Evolutionary conservation across 2,888 invertebrate genomes (phyloP).

Genomic region (Dorcus parallelipipedus): DNA sequence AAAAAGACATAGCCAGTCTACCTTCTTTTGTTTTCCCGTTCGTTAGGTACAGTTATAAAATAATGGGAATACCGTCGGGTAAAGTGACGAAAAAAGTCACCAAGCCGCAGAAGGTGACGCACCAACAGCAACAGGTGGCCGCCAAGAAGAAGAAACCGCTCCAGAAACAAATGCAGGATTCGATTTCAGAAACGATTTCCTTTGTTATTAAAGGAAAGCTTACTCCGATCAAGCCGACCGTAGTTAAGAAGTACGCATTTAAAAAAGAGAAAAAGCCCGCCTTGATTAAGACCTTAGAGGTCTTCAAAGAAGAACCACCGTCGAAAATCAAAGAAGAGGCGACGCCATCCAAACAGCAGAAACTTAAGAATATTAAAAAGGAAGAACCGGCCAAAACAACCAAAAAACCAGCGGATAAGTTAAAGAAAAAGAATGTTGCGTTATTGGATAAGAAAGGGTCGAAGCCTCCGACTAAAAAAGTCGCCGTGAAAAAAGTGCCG

Average conservation of each 20-base stretch:
- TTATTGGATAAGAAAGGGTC: conserved; percentile 4
- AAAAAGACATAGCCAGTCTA: conserved; percentile 7
- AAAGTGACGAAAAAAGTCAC: conserved; percentile 22
- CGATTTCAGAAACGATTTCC: conserved; percentile 44
- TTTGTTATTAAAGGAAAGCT: conserved; percentile 46
- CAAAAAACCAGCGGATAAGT: conserved; percentile 26
- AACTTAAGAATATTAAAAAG: conserved; percentile 10
- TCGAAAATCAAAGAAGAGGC: conserved; percentile 22
- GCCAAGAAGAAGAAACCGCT: conserved; percentile 35
- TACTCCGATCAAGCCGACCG: conserved; percentile 38
- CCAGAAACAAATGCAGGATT: conserved; percentile 36
- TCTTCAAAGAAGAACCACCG: conserved; percentile 22
- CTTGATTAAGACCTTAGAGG: conserved; percentile 27
- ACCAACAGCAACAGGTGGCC: conserved; percentile 1
- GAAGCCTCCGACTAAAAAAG: neutral
- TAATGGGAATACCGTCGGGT: conserved; percentile 19
- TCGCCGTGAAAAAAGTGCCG: too few relatives aligned
- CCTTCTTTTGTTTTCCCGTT: neutral
- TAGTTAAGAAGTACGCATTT: conserved; percentile 12
- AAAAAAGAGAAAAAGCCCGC: conserved; percentile 25
- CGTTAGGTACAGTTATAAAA: conserved; percentile 1
- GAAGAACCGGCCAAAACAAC: conserved; percentile 26
- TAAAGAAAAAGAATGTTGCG: conserved; percentile 21
- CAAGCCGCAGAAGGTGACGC: conserved; percentile 27
- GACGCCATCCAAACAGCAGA: neutral